Percentiles rank a stretch among this genome's conserved stretches.
Conservation (phyloP, 2,797 vertebrate genomes). For the Cossypha niveicapilla region DNA sequence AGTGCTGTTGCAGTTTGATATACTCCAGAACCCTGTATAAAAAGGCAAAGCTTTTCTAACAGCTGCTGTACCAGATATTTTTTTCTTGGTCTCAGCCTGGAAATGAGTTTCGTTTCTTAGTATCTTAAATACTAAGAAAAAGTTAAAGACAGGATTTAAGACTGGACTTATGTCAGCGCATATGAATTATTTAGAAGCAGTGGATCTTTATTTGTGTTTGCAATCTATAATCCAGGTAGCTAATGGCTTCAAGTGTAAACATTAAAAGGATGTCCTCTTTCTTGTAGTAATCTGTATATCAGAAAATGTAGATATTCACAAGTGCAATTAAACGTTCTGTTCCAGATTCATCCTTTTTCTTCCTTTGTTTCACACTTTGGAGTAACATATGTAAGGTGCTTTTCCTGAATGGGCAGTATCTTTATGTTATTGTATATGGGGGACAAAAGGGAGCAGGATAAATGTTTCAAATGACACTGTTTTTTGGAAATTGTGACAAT, state of each 20-base stretch:
- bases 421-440: background rate
- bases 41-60: background rate
- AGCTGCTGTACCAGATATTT: background rate
- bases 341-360: background rate
- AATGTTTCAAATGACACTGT: background rate
- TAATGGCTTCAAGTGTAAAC: background rate
- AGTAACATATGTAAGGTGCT: background rate
- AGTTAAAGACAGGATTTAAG: background rate
- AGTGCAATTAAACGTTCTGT: background rate
- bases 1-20: background rate
- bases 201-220: background rate
- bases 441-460: background rate
- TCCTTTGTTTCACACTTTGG: background rate
- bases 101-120: background rate
- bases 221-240: background rate
- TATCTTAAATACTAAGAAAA: background rate
- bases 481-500: background rate
- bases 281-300: background rate
- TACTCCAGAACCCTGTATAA: background rate
- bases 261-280: background rate
- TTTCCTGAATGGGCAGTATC: background rate
- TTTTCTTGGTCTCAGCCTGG: background rate
- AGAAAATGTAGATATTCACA: background rate
- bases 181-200: conserved; percentile 2
- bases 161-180: background rate